Percentiles rank a stretch among this genome's conserved stretches.
These are phyloP conservation scores for Hylaea fasciaria DNA, from an alignment of 2,888 invertebrate species.

Conservation along the genomic window DNA sequence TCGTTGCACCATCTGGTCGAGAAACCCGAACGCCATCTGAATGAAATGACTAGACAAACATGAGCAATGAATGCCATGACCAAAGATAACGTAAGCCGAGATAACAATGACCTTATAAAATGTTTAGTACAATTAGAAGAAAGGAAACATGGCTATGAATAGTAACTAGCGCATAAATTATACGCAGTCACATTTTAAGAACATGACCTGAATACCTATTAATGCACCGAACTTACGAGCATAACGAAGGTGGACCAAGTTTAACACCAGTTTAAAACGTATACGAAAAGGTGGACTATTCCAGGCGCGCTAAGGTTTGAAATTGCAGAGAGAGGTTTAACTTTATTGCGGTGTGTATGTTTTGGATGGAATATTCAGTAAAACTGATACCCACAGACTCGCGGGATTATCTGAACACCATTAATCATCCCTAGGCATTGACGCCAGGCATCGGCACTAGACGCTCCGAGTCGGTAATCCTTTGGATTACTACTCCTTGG, in stretches of 20 bases:
- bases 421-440: slow-evolving; percentile 71
- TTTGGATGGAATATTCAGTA: slow-evolving; percentile 41
- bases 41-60: slow-evolving; percentile 12
- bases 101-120: slow-evolving; percentile 31
- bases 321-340: not conserved
- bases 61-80: slow-evolving; percentile 20
- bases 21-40: not conserved
- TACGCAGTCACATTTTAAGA: slow-evolving; percentile 26
- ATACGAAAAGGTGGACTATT: not conserved
- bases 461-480: slow-evolving; percentile 58
- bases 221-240: slow-evolving; percentile 11
- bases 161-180: slow-evolving; percentile 45
- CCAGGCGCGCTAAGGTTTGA: not conserved
- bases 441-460: slow-evolving; percentile 52
- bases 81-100: slow-evolving; percentile 12
- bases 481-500: slow-evolving; percentile 48
- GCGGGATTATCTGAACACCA: slow-evolving; percentile 65
- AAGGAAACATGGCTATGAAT: slow-evolving; percentile 49
- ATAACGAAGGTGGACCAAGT: slow-evolving; percentile 1
- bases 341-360: slow-evolving; percentile 1
- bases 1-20: slow-evolving; percentile 29
- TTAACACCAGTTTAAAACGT: not conserved
- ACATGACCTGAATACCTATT: slow-evolving; percentile 30
- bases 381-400: slow-evolving; percentile 55
- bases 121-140: slow-evolving; percentile 48